phyloP scores from a whole-genome alignment of 2,113 vertebrate genomes.

The Acanthisitta chloris region DNA sequence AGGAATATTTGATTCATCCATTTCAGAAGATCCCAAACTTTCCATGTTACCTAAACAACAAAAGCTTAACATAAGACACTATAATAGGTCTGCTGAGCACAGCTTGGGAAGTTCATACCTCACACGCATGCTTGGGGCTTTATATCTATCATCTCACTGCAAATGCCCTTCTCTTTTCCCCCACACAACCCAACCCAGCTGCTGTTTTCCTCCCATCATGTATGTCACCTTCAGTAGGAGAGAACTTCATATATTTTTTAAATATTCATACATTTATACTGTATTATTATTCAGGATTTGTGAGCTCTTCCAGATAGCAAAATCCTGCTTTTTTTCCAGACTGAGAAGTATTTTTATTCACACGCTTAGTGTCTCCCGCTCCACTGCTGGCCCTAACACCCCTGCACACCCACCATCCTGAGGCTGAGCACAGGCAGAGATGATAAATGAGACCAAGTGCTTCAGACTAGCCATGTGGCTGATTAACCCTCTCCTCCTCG shows the following conservation, averaged over 20 bases:
- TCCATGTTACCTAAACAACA: background rate
- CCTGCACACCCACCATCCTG: background rate
- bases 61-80: background rate
- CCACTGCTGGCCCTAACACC: background rate
- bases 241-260: background rate
- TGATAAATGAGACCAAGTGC: background rate
- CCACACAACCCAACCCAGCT: background rate
- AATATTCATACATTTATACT: background rate
- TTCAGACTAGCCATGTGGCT: background rate
- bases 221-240: background rate
- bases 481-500: background rate
- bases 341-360: background rate
- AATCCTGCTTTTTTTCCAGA: background rate
- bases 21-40: background rate
- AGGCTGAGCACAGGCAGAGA: background rate
- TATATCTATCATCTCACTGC: background rate
- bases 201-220: background rate
- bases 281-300: background rate
- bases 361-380: accelerated
- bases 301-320: background rate
- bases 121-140: background rate
- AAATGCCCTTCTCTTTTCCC: background rate
- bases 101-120: background rate
- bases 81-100: background rate
- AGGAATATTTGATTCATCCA: background rate